Conservation (phyloP, 2,113 vertebrate species). For the Clinocottus analis region DNA sequence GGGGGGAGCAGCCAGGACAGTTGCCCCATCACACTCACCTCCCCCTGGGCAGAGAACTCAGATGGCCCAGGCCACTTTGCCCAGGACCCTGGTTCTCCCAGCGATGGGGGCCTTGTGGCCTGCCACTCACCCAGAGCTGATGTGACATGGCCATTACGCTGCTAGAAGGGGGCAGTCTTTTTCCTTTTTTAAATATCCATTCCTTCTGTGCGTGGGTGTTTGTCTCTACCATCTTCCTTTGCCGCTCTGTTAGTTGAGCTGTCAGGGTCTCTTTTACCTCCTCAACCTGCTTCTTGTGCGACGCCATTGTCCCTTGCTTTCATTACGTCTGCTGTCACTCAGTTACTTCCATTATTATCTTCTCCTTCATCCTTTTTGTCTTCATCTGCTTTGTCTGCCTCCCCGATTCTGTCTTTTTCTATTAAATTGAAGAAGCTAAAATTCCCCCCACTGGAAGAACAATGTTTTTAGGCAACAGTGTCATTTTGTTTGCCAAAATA, state of each 20-base stretch:
- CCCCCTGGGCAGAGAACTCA: constrained; percentile 75
- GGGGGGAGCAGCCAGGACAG: constrained; percentile 60
- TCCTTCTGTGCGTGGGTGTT: constrained; percentile 17
- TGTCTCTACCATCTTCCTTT: constrained; percentile 25
- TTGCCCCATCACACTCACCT: constrained; percentile 71
- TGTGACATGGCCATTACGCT: constrained; percentile 76
- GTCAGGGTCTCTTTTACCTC: constrained; percentile 8
- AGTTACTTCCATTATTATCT: neutral
- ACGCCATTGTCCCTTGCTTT: neutral
- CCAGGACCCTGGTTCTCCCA: constrained; percentile 59
- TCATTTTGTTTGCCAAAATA: neutral
- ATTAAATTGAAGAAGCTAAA: constrained; percentile 5
- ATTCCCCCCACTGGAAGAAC: neutral
- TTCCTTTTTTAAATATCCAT: constrained; percentile 28
- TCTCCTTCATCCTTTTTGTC: neutral
- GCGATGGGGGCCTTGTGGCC: constrained; percentile 56
- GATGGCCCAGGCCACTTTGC: constrained; percentile 70
- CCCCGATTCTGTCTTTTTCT: neutral
- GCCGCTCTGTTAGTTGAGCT: neutral
- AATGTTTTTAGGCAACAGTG: neutral
- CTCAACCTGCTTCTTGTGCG: neutral
- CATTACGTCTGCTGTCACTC: neutral
- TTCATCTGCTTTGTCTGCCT: neutral
- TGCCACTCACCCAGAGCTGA: constrained; percentile 75
- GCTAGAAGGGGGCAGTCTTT: constrained; percentile 48